Conservation (phyloP, 2,113 vertebrate genomes). For the Dermatemys mawii region DNA sequence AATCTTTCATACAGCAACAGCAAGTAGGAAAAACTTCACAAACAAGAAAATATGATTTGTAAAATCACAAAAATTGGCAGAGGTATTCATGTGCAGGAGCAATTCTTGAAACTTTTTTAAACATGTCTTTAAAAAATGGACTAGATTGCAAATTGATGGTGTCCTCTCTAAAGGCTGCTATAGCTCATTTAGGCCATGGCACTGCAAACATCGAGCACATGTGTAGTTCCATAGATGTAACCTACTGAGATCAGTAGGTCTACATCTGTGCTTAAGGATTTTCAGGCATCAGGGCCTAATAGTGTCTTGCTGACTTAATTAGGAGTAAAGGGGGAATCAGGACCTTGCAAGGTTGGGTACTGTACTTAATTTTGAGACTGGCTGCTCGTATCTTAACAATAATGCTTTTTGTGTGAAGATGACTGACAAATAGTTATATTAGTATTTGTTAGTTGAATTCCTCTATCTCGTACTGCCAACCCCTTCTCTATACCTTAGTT, state of each 20-base stretch:
- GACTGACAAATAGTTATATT: constrained; percentile 55
- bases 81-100: background rate
- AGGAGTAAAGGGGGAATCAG: background rate
- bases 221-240: background rate
- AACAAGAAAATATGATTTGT: background rate
- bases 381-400: background rate
- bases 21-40: background rate
- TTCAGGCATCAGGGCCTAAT: background rate
- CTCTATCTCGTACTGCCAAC: constrained; percentile 58
- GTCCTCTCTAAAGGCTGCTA: background rate
- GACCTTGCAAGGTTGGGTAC: background rate
- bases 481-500: constrained; percentile 11
- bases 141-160: background rate
- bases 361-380: background rate
- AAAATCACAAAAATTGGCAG: background rate
- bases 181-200: background rate
- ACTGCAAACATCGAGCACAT: accelerated
- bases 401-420: constrained; percentile 2
- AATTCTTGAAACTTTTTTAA: background rate
- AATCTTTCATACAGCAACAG: background rate
- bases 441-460: constrained; percentile 69
- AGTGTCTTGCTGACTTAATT: background rate
- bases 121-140: background rate
- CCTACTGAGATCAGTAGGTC: background rate
- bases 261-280: background rate